Evolutionary conservation across 1,140 invertebrate genomes (phyloP), one percentile per base, ranked within the genome.

Genomic region (Drosophila aff.): DNA sequence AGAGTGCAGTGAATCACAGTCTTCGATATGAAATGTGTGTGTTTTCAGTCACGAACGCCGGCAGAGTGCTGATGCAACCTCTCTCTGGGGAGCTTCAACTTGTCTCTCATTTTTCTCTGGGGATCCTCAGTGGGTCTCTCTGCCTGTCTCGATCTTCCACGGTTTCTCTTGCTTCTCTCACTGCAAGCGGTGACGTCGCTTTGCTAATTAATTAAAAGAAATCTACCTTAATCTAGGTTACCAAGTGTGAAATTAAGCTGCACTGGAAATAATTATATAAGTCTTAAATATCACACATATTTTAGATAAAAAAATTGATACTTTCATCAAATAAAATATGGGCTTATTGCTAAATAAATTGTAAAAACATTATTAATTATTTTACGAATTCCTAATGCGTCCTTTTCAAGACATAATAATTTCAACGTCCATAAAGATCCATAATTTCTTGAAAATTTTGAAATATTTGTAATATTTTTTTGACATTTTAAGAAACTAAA

Each of bases 31-130:
- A 21, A 43, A 44, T 83, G 83, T 89, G 83, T 61, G 83, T 87
- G 83, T 61, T 58, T 63, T 4, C 23, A 50, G 83, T 87, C 83
- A 87, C 85, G 81, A 77, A 74, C 81, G 81, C 83, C 81, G 72
- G 36, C 68, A 46, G 53, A 18, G 43, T 18, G 36, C 41, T 82
- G 50, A 21, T 47, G 33, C 58, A 15, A 46, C 26, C 38, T 66
- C 44, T 36, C 65, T 58, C 69, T 57, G 43, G 63, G 33, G 23
- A 44, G n/a, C 50, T 13, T 69, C 28, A 21, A 26, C 41, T 31
- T 47, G 16, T 38, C 36, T 46, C 49, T 46, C 33, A 6, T 3
- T 8, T 26, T 16, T 65, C 21, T 36, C 33, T 36, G 13, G 13
- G 28, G 26, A 46, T 53, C 53, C 58, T 63, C 33, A 21, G 43